Percentiles rank a stretch among this genome's conserved stretches.
Evolutionary conservation across 2,888 invertebrate species (phyloP).

Genomic region (Drosophila robusta): DNA sequence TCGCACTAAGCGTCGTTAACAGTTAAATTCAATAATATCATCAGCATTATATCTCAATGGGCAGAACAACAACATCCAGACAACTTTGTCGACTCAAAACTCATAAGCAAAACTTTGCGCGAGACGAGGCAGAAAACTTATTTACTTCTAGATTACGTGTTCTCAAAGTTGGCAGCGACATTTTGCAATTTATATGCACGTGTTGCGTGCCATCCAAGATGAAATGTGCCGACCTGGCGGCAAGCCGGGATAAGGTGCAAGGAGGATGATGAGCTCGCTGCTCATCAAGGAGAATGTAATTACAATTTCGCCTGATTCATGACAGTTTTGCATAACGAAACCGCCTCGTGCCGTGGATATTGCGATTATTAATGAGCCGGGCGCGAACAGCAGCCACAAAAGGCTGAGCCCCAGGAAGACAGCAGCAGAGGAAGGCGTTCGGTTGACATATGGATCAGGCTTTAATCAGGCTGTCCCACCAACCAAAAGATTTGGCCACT

Average conservation of each 20-base stretch:
- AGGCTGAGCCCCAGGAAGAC: slow-evolving; percentile 30
- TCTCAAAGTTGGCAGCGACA: slow-evolving; percentile 64
- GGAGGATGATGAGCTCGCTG: slow-evolving; percentile 49
- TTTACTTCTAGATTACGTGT: slow-evolving; percentile 77
- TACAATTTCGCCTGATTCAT: slow-evolving; percentile 77
- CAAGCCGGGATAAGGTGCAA: slow-evolving; percentile 3
- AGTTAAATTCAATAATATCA: slow-evolving; percentile 68
- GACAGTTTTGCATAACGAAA: slow-evolving; percentile 78
- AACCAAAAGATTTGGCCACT: background rate
- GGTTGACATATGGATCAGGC: slow-evolving; percentile 16
- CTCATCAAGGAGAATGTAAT: slow-evolving; percentile 76
- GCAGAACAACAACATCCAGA: slow-evolving; percentile 15
- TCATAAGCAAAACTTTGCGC: slow-evolving; percentile 60
- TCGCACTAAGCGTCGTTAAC: slow-evolving; percentile 25
- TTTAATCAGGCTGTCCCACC: slow-evolving; percentile 1
- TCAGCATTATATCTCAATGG: slow-evolving; percentile 36
- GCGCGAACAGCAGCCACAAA: slow-evolving; percentile 58
- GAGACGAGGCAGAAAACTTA: slow-evolving; percentile 58
- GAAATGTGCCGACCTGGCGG: slow-evolving; percentile 58
- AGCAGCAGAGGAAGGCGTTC: slow-evolving; percentile 10
- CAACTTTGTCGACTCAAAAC: slow-evolving; percentile 36
- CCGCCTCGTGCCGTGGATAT: slow-evolving; percentile 56
- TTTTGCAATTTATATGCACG: slow-evolving; percentile 81
- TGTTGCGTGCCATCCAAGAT: slow-evolving; percentile 68
- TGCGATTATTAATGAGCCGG: slow-evolving; percentile 77